Evolutionary conservation across 2,888 invertebrate genomes (phyloP), one percentile per base, ranked within the genome.

Genomic region (Stenichneumon culpator): DNA sequence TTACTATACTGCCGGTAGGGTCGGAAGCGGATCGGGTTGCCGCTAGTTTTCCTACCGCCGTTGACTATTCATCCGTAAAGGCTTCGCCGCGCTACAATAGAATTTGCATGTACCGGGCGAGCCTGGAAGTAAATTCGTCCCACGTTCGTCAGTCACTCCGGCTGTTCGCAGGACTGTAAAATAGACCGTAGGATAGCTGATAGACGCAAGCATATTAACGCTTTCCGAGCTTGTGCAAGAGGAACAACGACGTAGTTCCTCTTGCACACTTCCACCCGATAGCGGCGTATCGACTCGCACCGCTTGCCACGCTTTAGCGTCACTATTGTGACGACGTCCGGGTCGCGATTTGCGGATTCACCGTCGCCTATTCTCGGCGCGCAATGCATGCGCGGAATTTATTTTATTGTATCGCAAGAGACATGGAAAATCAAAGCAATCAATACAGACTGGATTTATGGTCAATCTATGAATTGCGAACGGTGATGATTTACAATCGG

Each of bases 51-150:
- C 25, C 47, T 25, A 44, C 74, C 52, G 32, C 65, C 44, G 25
- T 39, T 50, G 63, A 70, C 74, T 50, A 75, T 77, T 72, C 57
- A 65, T 79, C 57, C 75, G 57, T 78, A 73, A 79, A 68, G 25
- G 32, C 52, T 78, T 73, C 65, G 60, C n/a, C 28, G n/a, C 25
- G 0, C 52, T 63, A 52, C 68, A 78, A 81, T 81, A 63, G 39
- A 81, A 84, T 84, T 84, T 84, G 84, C 72, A 73, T 60, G n/a
- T 60, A 60, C 32, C 60, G 60, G 77, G 32, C 32, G 25, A 50
- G 63, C 67, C 25, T 22, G 57, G 22, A 70, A 75, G 57, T 68
- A 50, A 73, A 72, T 77, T 80, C 25, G 52, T 54, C 36, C 50
- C 36, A 36, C 47, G 69, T 75, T 54, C 74, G 63, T 67, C 75